Percentiles rank a stretch among this genome's conserved stretches.
phyloP scores from a whole-genome alignment of 2,888 invertebrate species.

The Erebia aethiops region DNA sequence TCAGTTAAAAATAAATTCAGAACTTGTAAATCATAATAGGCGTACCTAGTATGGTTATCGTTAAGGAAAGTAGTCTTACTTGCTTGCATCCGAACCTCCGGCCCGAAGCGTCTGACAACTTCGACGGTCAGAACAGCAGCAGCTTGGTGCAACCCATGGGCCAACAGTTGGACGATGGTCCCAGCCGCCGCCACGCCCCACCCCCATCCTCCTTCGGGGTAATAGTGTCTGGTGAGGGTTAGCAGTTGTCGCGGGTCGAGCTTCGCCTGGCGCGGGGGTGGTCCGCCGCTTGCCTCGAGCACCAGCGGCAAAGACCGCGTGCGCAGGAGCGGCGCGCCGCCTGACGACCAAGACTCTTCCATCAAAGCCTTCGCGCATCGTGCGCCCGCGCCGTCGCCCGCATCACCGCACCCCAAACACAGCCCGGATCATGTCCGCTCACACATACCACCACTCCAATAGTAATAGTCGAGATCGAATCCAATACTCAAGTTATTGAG shows the following conservation, averaged over 20 bases:
- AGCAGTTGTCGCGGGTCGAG: constrained; percentile 83
- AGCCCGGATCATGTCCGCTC: constrained; percentile 66
- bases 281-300: constrained; percentile 77
- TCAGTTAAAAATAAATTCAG: too few relatives aligned
- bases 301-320: constrained; percentile 87
- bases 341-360: constrained; percentile 83
- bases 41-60: neutral
- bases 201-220: constrained; percentile 95
- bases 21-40: too few relatives aligned
- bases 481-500: constrained; percentile 22
- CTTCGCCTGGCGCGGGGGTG: constrained; percentile 74
- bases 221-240: constrained; percentile 89
- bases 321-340: constrained; percentile 84
- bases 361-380: constrained; percentile 78
- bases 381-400: constrained; percentile 66
- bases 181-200: constrained; percentile 90
- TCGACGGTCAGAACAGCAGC: constrained; percentile 84
- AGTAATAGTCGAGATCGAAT: constrained; percentile 17
- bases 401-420: constrained; percentile 70
- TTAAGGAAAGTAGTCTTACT: constrained; percentile 62
- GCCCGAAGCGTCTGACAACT: constrained; percentile 83
- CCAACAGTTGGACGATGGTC: constrained; percentile 87
- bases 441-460: constrained; percentile 50
- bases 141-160: constrained; percentile 89
- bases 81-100: constrained; percentile 84